phyloP scores from a whole-genome alignment of 1,140 invertebrate species.

The Mamestra configurata region DNA sequence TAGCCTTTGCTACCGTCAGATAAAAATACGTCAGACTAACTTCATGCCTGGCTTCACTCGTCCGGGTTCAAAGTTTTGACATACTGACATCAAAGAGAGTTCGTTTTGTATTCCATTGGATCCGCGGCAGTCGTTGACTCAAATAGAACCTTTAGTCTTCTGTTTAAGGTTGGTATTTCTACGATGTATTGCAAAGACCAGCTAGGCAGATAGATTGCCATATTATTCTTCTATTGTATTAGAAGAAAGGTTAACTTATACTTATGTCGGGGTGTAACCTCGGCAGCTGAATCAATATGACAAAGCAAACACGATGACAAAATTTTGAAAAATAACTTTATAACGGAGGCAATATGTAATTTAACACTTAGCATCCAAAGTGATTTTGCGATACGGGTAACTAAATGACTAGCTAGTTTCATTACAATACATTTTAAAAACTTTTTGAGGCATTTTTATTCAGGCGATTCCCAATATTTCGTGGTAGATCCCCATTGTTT shows the following conservation, averaged over 20 bases:
- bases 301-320: no score
- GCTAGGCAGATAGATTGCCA: slow-evolving; percentile 17
- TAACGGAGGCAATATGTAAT: no score
- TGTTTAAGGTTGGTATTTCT: not conserved
- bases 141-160: not conserved
- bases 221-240: slow-evolving; percentile 36
- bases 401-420: no score
- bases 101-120: slow-evolving; percentile 45
- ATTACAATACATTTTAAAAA: no score
- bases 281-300: not conserved
- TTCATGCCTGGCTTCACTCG: slow-evolving; percentile 24
- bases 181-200: not conserved
- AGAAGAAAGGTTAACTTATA: slow-evolving; percentile 19
- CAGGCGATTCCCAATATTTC: no score
- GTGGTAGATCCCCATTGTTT: no score
- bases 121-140: not conserved
- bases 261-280: not conserved
- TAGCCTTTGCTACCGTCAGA: slow-evolving; percentile 4
- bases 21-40: slow-evolving; percentile 32
- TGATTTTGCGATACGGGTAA: no score
- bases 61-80: slow-evolving; percentile 29
- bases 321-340: no score
- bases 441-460: no score
- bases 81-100: slow-evolving; percentile 35
- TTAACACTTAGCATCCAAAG: no score